phyloP scores from a whole-genome alignment of 2,888 invertebrate genomes.

The Lasiommata megera region DNA sequence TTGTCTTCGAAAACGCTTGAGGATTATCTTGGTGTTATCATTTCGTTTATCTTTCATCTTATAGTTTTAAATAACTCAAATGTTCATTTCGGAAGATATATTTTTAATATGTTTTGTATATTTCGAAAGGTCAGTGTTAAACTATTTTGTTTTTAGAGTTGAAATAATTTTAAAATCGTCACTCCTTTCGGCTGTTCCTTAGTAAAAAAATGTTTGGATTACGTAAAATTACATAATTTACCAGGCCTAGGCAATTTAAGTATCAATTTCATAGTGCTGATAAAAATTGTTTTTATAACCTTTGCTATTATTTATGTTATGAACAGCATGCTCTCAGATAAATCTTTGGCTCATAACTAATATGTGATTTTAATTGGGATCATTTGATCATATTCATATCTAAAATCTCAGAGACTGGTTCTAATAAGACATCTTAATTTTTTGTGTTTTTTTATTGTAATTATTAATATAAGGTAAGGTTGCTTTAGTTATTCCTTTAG shows the following conservation, averaged over 20 bases:
- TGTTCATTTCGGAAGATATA: constrained; percentile 40
- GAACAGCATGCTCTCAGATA: constrained; percentile 12
- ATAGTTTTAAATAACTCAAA: constrained; percentile 42
- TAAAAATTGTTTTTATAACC: constrained; percentile 50
- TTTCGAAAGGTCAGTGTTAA: constrained; percentile 62
- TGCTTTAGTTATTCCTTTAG: no score
- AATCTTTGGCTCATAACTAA: background rate
- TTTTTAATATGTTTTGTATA: constrained; percentile 64
- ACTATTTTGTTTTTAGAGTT: constrained; percentile 7
- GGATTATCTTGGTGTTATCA: constrained; percentile 71
- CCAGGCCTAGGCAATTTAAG: constrained; percentile 4
- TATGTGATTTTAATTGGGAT: background rate
- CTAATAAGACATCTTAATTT: background rate
- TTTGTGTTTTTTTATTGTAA: background rate
- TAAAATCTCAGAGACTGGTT: background rate
- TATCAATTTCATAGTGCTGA: constrained; percentile 37
- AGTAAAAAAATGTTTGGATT: background rate
- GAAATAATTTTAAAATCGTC: background rate
- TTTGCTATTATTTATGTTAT: constrained; percentile 32
- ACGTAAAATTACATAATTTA: constrained; percentile 13
- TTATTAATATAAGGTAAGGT: background rate
- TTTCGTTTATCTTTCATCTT: constrained; percentile 63
- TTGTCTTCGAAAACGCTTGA: constrained; percentile 43
- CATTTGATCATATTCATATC: background rate
- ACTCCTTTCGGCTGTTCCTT: background rate